Base-by-base conservation (phyloP, 2,797 vertebrate genomes). In the Anas capensis region DNA sequence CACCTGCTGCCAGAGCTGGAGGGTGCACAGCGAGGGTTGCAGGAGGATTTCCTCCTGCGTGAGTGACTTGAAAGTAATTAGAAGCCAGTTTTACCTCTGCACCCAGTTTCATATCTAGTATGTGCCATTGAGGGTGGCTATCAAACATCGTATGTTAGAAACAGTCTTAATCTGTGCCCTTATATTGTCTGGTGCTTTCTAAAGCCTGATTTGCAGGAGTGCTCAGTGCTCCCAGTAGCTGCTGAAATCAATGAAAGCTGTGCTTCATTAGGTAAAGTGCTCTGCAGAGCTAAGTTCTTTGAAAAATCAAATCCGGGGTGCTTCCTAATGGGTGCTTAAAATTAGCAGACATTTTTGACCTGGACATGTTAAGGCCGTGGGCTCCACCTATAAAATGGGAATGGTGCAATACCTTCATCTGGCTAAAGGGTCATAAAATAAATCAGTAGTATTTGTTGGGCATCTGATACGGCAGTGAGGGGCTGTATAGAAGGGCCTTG, bases 191-290 rank as follows among this genome's bases (percentile, higher is more conserved):
- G 66, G 31, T 68, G 61, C 61, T 78, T 58, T 31, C 65, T 44
- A n/a, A 48, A 62, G 72, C 48, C 70, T n/a, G 33, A 70, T 73
- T 69, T 69, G 29, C 68, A 48, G 82, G 65, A 65, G 86, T 11
- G 36, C 70, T 49, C 31, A 26, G 81, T 11, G 1, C 62, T 87
- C 31, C 62, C 2, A 1, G 34, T 6, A 73, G 87, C 85, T 89
- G 79, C 76, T 31, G 71, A 11, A 71, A 60, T 82, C 68, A 13
- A 1, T 34, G 81, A 51, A 70, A 49, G 71, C n/a, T 61, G 53
- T 60, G 76, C 70, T 80, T 90, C 84, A 24, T 75, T 64, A 89
- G 65, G 71, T 72, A 14, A 91, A 89, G 71, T 38, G 86, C 75
- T 83, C 62, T 51, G 40, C 2, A 46, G 61, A 82, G 76, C 79